Percentiles rank a stretch among this genome's conserved stretches.
These are phyloP conservation scores for Phyllostomus discolor DNA, from an alignment of 2,113 vertebrate genomes.

Conservation along the genomic window DNA sequence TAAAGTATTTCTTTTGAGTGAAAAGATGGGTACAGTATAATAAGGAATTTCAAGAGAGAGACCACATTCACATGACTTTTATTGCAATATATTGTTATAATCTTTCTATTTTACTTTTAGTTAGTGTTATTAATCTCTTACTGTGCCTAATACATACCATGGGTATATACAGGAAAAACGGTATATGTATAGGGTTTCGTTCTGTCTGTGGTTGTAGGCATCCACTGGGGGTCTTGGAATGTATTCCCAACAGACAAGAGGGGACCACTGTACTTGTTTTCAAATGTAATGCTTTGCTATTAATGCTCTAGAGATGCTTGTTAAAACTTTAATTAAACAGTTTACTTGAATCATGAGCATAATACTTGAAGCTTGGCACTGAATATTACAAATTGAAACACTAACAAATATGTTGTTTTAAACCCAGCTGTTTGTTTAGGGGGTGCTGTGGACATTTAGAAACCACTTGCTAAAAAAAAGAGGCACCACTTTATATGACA, in stretches of 20 bases:
- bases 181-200: background rate
- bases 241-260: background rate
- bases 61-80: background rate
- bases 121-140: background rate
- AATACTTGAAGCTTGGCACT: background rate
- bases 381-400: background rate
- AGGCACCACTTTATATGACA: background rate
- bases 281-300: background rate
- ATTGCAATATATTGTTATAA: background rate
- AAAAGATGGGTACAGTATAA: background rate
- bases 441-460: background rate
- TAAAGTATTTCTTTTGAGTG: background rate
- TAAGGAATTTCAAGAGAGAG: background rate
- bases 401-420: background rate
- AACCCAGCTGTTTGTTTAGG: slow-evolving; percentile 11
- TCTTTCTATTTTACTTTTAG: background rate
- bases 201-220: background rate
- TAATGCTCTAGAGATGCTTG: background rate
- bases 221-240: background rate
- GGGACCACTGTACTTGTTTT: background rate
- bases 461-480: background rate
- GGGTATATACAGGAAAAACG: background rate
- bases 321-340: slow-evolving; percentile 23
- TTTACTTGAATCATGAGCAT: background rate
- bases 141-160: background rate